Base-by-base conservation (phyloP, 2,888 invertebrate species). In the Eupithecia vulgata region DNA sequence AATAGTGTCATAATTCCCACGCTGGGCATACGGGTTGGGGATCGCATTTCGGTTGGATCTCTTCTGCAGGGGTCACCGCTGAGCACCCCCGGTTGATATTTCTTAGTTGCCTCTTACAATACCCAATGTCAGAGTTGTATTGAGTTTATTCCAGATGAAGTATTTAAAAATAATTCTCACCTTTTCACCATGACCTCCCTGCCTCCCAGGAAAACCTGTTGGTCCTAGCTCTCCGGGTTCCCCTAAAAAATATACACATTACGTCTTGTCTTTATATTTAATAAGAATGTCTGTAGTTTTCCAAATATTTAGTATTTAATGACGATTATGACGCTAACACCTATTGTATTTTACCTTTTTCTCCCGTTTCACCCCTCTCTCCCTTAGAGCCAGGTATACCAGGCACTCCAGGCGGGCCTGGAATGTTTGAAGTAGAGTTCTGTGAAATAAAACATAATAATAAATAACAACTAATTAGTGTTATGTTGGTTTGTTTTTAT, bases 361-460 rank as follows among this genome's bases (percentile, higher is more conserved):
- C 78, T 3, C 93, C 93, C 0, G 68, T 34, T 1, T 90, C 89
- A 2, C 93, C 93, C 72, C 86, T 91, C 0, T 89, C 89, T 5
- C 93, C 93, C 75, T 84, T 90, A 0, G 74, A 77, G 0, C 92
- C 92, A 0, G 78, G 80, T 17, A 72, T 76, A 2, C 91, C 92
- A 0, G 76, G 86, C 80, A 79, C 81, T 0, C 91, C 92, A 1
- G 81, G 82, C 0, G 81, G 82, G 6, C 86, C 85, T 17, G 73
- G 74, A 0, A 78, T 70, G 7, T 78, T 82, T 12, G 80, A 65
- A 8, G 82, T 80, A 30, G 87, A 81, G n/a, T 21, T 42, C 65
- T 65, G 65, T 37, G 34, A 34, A 61, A 34, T 10, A 30, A 59
- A 25, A 59, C 13, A 25, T 25, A 30, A 1, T 30, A 4, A 3